Evolutionary conservation across 2,113 vertebrate genomes (phyloP).

Genomic region (Crypturellus undulatus): DNA sequence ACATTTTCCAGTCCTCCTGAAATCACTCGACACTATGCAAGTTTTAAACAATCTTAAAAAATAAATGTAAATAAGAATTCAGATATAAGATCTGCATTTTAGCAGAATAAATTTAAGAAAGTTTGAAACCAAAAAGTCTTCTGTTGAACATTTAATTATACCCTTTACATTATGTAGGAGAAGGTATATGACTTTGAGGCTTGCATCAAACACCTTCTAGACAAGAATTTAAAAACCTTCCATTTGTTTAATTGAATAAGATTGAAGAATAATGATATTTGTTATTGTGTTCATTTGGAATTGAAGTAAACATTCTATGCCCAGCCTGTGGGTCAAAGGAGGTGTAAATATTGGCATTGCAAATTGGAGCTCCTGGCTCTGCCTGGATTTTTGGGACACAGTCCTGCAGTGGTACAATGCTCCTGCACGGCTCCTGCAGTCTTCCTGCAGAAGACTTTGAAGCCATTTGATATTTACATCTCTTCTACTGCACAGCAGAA

Average conservation of each 20-base stretch:
- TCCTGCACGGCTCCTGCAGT: too few species aligned
- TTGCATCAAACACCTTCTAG: not conserved
- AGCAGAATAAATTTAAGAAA: not conserved
- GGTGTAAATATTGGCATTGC: too few species aligned
- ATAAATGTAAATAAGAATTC: too few species aligned
- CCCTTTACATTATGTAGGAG: not conserved
- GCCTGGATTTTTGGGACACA: not conserved
- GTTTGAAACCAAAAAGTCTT: not conserved
- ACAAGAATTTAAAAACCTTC: not conserved
- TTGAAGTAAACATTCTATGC: not conserved
- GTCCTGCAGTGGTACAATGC: not conserved
- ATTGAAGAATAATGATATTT: not conserved
- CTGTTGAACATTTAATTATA: not conserved
- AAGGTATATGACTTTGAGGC: not conserved
- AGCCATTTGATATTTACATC: not conserved
- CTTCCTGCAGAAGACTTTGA: rapidly evolving
- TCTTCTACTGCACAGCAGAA: rapidly evolving
- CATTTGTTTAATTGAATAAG: not conserved
- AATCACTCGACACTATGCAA: not conserved
- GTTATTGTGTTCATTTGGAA: not conserved
- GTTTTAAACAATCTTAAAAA: not conserved
- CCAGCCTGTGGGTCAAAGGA: not conserved
- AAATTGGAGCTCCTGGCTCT: not conserved
- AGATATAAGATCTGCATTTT: not conserved
- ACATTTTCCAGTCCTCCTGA: not conserved